Conservation (phyloP, 2,888 invertebrate species). For the Papilio gigon region DNA sequence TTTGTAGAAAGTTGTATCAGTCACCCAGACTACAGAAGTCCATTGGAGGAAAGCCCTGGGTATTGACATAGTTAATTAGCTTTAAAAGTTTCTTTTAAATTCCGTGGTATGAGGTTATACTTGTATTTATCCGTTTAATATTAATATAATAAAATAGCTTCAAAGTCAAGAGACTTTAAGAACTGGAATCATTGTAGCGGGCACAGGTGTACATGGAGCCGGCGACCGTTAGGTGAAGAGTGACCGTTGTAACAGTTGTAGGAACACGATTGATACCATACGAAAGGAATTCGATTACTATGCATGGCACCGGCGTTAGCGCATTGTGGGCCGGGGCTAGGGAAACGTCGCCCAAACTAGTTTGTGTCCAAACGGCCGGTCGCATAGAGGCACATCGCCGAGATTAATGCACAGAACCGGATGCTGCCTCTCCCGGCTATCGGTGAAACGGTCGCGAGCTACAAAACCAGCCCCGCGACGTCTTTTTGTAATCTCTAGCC, state of each 20-base stretch:
- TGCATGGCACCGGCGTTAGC: constrained; percentile 63
- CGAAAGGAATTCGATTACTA: constrained; percentile 77
- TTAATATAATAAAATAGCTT: background rate
- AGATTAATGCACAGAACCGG: constrained; percentile 78
- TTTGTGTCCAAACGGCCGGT: constrained; percentile 72
- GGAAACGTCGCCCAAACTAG: constrained; percentile 75
- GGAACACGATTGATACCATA: constrained; percentile 61
- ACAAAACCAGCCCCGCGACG: constrained; percentile 70
- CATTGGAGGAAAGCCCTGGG: background rate
- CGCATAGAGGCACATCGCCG: constrained; percentile 72
- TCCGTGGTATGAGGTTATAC: background rate
- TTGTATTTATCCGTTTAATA: background rate
- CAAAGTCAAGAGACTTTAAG: background rate
- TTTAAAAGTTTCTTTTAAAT: background rate
- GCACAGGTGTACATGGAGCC: constrained; percentile 17
- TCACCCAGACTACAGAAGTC: background rate
- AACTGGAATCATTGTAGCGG: background rate
- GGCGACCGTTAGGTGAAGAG: constrained; percentile 60
- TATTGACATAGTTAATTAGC: background rate
- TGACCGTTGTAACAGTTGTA: constrained; percentile 72
- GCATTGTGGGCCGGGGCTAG: constrained; percentile 59
- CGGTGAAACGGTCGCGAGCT: constrained; percentile 75
- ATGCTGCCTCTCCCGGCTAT: constrained; percentile 74
- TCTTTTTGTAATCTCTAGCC: constrained; percentile 71
- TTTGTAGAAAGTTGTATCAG: background rate